Evolutionary conservation across 2,797 vertebrate genomes (phyloP), one percentile per base, ranked within the genome.

Genomic region (Picus viridis): DNA sequence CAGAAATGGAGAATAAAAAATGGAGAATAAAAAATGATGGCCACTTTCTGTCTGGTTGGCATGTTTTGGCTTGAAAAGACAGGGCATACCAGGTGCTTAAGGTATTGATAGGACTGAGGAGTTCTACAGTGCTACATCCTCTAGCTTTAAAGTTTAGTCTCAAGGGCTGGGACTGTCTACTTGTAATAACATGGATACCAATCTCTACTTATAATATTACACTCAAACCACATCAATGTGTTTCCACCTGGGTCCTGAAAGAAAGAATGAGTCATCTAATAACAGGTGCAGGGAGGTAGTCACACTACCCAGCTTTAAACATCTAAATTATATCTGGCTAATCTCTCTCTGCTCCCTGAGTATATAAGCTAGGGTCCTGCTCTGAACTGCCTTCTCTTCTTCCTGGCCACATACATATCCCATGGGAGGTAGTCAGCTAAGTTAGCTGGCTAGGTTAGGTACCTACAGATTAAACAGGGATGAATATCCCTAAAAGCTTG

Each of bases 241-340:
- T 68, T 95, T 94, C 83, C 85, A 93, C 90, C 85, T 92, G 85
- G 89, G 85, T 85, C 57, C 29, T 86, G 85, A 95, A 88, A 86
- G 82, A 93, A 95, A 92, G 85, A 91, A 89, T 86, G 89, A 95
- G 64, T 96, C 95, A 94, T 61, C 64, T 93, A 94, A 95, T 93
- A 92, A 95, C 90, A 96, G 95, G 90, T 94, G 94, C 89, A 92
- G 86, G 80, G 86, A 91, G 83, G 74, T 9, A 92, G 95, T 90
- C 92, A 91, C 57, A 68, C 49, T 88, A 96, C 84, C 68, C 77
- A 73, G 39, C 77, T 83, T 94, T 76, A 96, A 96, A 92, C 85
- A 84, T 71, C 68, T 45, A 73, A 94, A 89, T 93, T 74, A 41
- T 88, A 96, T 82, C 94, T 82, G 91, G 71, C 63, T 96, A 76